Base-by-base conservation (phyloP, 2,797 vertebrate genomes). In the Phrynocephalus forsythii region DNA sequence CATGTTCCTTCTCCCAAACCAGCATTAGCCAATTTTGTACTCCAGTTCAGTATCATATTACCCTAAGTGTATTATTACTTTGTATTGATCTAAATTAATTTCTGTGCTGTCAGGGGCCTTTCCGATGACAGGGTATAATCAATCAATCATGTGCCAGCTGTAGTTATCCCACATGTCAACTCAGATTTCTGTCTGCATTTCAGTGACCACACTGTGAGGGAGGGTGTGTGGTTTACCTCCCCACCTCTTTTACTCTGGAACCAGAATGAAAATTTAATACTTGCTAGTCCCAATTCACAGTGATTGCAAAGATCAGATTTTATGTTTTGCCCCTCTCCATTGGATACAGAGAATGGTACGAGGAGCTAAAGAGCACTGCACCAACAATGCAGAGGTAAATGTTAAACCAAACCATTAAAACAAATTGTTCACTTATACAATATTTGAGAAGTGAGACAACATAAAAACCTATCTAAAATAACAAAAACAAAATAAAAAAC, bases 81-180 rank as follows among this genome's bases (percentile, higher is more conserved):
- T 90, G 20, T 84, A 93, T 92, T 93, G 93, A 94, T 89, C 87
- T 92, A 89, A 94, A 94, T 94, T 91, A 94, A 94, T 94, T 92
- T 83, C 26, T 92, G 86, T 92, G 48, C 60, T 93, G 86, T 68
- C 1, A 81, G 82, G 66, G 52, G 89, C 90, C 50, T 10, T 94
- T 76, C 77, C 89, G 56, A 66, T 79, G 85, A 87, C 89, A 92
- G 75, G 66, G 20, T 93, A 16, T 91, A 93, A 95, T 95, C 91
- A 91, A 92, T 94, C 93, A 93, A 91, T 93, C 92, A 88, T 56
- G 22, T 11, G 88, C 84, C 75, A 84, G 91, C 89, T 88, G 50
- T 33, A 83, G 48, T 91, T 92, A 94, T 92, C 85, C 77, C 85
- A n/a, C 48, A 84, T 38, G 84, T 81, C 86, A 90, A 87, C 84